Evolutionary conservation across 2,797 vertebrate genomes (phyloP).

Genomic region (Tiaroga cobitis): DNA sequence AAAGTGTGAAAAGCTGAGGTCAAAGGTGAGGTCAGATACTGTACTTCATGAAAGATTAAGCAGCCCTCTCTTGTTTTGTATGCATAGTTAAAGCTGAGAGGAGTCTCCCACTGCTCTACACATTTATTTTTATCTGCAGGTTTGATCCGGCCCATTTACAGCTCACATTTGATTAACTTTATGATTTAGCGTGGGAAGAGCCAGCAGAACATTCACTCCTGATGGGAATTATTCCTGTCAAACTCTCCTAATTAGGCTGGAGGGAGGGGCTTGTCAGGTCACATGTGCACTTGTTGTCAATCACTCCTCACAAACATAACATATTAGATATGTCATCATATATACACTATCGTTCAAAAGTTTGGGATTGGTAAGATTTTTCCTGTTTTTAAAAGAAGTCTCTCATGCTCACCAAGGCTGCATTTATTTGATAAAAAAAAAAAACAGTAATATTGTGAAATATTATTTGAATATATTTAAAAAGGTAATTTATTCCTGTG

Average conservation of each 20-base stretch:
- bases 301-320: background rate
- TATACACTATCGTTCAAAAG: too few species aligned
- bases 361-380: too few species aligned
- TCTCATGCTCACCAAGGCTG: too few species aligned
- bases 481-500: too few species aligned
- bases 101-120: slow-evolving; percentile 18
- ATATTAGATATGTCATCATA: too few species aligned
- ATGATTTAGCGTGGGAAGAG: slow-evolving; percentile 17
- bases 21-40: slow-evolving; percentile 28
- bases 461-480: too few species aligned
- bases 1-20: slow-evolving; percentile 24
- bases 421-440: too few species aligned
- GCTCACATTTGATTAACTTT: slow-evolving; percentile 44
- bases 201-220: background rate
- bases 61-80: slow-evolving; percentile 28
- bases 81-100: slow-evolving; percentile 38
- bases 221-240: background rate
- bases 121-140: slow-evolving; percentile 39
- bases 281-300: background rate
- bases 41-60: slow-evolving; percentile 48
- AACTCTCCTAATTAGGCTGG: background rate
- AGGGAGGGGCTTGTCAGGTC: background rate
- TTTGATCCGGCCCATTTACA: slow-evolving; percentile 43
- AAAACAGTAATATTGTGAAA: too few species aligned
- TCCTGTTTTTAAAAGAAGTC: too few species aligned